Evolutionary conservation across 2,888 invertebrate species (phyloP).

Genomic region (Orthosia gracilis): DNA sequence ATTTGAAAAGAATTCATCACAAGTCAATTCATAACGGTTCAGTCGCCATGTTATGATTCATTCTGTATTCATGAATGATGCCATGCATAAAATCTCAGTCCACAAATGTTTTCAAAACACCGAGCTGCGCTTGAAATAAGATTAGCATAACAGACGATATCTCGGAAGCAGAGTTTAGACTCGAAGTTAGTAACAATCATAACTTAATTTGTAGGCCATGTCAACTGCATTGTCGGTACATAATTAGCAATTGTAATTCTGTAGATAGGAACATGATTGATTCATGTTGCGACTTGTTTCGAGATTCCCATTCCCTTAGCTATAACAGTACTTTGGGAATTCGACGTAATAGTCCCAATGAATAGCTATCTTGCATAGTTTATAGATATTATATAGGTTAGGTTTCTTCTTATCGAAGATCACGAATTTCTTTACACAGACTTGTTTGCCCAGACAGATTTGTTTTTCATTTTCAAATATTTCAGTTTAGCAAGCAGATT

Average conservation of each 20-base stretch:
- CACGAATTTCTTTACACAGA: not conserved
- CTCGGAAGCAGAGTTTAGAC: slow-evolving; percentile 28
- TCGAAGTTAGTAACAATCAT: slow-evolving; percentile 40
- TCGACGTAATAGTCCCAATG: slow-evolving; percentile 32
- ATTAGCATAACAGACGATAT: slow-evolving; percentile 43
- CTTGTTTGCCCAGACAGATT: slow-evolving; percentile 16
- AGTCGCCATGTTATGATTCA: not conserved
- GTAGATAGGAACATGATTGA: slow-evolving; percentile 62
- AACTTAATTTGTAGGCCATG: slow-evolving; percentile 55
- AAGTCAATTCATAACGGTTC: not conserved
- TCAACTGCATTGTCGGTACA: slow-evolving; percentile 43
- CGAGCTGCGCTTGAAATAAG: slow-evolving; percentile 15
- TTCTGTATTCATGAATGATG: not conserved
- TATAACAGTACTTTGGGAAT: slow-evolving; percentile 53
- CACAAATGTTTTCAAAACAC: slow-evolving; percentile 41
- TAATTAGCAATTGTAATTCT: slow-evolving; percentile 67
- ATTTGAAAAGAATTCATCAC: too few species aligned
- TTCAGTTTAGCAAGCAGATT: slow-evolving; percentile 48
- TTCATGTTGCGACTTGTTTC: slow-evolving; percentile 59
- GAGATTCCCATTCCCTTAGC: slow-evolving; percentile 57
- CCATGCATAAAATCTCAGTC: slow-evolving; percentile 6
- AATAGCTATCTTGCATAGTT: slow-evolving; percentile 31
- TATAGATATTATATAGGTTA: not conserved
- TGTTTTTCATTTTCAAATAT: slow-evolving; percentile 34
- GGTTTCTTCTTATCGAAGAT: not conserved